Base-by-base conservation (phyloP, 2,113 vertebrate species). In the Acanthochromis polyacanthus region DNA sequence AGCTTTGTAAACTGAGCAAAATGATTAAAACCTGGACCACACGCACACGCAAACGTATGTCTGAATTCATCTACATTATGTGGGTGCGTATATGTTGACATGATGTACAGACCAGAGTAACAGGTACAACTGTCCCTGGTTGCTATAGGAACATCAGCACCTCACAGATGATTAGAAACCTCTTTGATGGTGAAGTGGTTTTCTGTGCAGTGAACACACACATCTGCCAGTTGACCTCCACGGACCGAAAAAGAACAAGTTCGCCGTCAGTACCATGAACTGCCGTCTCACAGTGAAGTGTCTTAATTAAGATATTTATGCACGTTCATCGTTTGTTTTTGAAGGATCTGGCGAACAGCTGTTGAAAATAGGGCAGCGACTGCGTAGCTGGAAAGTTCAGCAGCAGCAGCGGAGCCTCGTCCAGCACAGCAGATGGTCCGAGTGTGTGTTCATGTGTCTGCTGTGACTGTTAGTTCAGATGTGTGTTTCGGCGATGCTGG, bases 101-200 rank as follows among this genome's bases (percentile, higher is more conserved):
- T 10, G 2, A 57, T 57, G 30, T 58, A 14, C 51, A 61, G 23
- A 48, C 60, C n/a, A 45, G 45, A 90, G 78, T 63, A 52, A 60
- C 63, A 75, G 52, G 36, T 52, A 75, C 45, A 71, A 58, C 74
- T 82, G 68, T 82, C 66, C 57, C 75, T 60, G 62, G 90, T 88
- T 88, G 63, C 80, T 70, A 88, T 87, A 64, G 87, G 30, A 88
- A 92, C 87, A 60, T 83, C 32, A 51, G 46, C 75, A 53, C 57
- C 52, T 46, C 56, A 64, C 55, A 69, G 9, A 56, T 84, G 70
- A 90, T 86, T 76, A 81, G 57, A 74, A 75, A 63, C 71, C 23
- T 65, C 67, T 86, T 78, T 88, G 70, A 82, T 78, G 69, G 81
- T 85, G 62, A 88, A 78, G 77, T 80, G 64, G 32, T 20, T 64